Evolutionary conservation across 2,113 vertebrate species (phyloP), one percentile per base, ranked within the genome.

Genomic region (Chaetodon auriga): DNA sequence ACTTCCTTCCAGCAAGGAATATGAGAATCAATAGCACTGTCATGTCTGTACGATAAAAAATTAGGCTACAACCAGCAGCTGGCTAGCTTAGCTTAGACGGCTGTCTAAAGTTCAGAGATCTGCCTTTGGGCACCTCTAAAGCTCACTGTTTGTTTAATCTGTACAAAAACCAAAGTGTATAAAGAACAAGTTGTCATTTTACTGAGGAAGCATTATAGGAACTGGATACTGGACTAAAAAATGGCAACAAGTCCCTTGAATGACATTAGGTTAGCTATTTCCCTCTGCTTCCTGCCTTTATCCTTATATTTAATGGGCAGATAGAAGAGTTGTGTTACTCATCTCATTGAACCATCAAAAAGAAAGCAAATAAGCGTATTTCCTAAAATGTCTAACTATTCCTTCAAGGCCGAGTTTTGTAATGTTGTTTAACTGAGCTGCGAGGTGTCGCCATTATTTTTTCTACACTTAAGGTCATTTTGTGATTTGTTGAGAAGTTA

Each of bases 391-490:
- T 73, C 5, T 8, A 69, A 49, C 13, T 45, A 8, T 73, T 23
- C 7, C 16, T 53, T 76, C 7, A 61, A 68, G 7, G 15, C 7
- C 45, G 38, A 23, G 19, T 45, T 64, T 9, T 63, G 43, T 38
- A 16, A 25, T 65, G 76, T 57, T 68, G 13, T 68, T 43, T 21
- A 11, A 5, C 23, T 30, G 11, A 0, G 16, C 51, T 70, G 15
- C 4, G 43, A 54, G 19, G 13, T 54, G 38, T 72, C 23, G 36
- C 18, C 8, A 10, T 69, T 58, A 49, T 70, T 82, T 79, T 75
- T 36, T 81, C 60, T 38, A 51, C 14, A 12, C 46, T 51, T 35
- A 41, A 7, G 45, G 38, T 69, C 10, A 65, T 75, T 81, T 71
- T 49, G 48, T 68, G 48, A 68, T 54, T 60, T 72, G n/a, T 60